These are phyloP conservation scores for Onychostruthus taczanowskii DNA, from an alignment of 2,113 vertebrate genomes.

Conservation along the genomic window DNA sequence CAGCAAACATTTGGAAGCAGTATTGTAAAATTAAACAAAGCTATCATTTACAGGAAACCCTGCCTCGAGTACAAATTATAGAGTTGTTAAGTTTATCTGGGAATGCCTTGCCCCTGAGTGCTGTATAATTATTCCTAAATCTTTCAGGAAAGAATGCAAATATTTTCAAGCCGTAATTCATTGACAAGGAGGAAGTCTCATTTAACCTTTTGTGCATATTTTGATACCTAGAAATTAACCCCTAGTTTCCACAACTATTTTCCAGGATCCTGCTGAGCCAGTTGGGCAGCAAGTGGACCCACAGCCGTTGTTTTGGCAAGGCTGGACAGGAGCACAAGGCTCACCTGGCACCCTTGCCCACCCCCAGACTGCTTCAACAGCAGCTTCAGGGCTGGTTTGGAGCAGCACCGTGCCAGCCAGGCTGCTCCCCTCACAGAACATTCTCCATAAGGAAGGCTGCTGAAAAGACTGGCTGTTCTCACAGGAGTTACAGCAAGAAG, in stretches of 20 bases:
- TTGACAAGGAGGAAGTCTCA: conserved; percentile 43
- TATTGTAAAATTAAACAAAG: conserved; percentile 63
- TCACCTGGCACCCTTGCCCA: rapidly evolving
- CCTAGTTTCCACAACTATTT: neutral
- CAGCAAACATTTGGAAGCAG: conserved; percentile 56
- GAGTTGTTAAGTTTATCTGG: conserved; percentile 66
- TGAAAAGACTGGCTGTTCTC: conserved; percentile 61
- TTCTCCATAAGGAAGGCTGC: neutral
- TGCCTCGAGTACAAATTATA: conserved; percentile 65
- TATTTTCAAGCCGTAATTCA: conserved; percentile 59
- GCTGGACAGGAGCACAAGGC: neutral
- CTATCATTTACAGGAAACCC: conserved; percentile 69
- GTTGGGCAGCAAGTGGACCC: rapidly evolving
- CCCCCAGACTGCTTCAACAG: neutral
- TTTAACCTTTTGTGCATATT: conserved; percentile 46
- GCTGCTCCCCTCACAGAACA: neutral
- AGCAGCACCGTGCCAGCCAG: neutral
- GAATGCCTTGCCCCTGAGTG: conserved; percentile 58
- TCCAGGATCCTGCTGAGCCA: neutral
- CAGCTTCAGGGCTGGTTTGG: neutral
- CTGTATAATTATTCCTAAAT: conserved; percentile 69
- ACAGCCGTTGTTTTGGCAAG: neutral
- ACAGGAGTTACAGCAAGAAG: neutral
- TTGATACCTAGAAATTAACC: conserved; percentile 53
- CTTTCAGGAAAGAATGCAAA: conserved; percentile 68